phyloP scores from a whole-genome alignment of 2,797 vertebrate species.

The Platalea minor region DNA sequence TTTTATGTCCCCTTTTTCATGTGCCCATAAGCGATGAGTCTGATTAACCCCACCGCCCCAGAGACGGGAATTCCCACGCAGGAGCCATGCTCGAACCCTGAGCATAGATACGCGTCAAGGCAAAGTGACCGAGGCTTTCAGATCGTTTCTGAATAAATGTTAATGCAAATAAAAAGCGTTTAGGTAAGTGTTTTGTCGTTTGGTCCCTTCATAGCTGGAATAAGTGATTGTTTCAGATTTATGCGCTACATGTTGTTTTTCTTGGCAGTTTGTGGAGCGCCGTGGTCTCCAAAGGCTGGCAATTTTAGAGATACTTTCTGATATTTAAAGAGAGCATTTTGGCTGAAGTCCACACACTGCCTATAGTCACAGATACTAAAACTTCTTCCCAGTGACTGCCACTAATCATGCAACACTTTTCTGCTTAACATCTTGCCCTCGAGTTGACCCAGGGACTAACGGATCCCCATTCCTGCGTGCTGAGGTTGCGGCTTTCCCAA shows the following conservation, averaged over 20 bases:
- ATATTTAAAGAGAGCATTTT: slow-evolving; percentile 52
- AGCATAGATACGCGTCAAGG: rapidly evolving
- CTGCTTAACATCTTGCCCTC: slow-evolving; percentile 43
- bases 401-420: slow-evolving; percentile 46
- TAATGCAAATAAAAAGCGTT: slow-evolving; percentile 41
- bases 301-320: slow-evolving; percentile 53
- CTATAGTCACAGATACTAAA: slow-evolving; percentile 56
- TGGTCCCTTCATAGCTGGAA: slow-evolving; percentile 34
- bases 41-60: background rate
- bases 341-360: slow-evolving; percentile 40
- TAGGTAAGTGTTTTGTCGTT: slow-evolving; percentile 39
- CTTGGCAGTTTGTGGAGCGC: background rate
- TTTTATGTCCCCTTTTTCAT: background rate
- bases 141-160: background rate
- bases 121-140: background rate
- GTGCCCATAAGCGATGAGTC: background rate
- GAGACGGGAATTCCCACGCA: background rate
- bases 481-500: background rate
- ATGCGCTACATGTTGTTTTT: slow-evolving; percentile 7
- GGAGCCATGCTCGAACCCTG: rapidly evolving
- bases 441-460: slow-evolving; percentile 7
- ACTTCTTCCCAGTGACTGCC: slow-evolving; percentile 55
- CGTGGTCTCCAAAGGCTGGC: slow-evolving; percentile 16
- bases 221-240: slow-evolving; percentile 58
- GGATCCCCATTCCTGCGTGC: background rate